Evolutionary conservation across 2,113 vertebrate species (phyloP).

Genomic region (Lycaon pictus): DNA sequence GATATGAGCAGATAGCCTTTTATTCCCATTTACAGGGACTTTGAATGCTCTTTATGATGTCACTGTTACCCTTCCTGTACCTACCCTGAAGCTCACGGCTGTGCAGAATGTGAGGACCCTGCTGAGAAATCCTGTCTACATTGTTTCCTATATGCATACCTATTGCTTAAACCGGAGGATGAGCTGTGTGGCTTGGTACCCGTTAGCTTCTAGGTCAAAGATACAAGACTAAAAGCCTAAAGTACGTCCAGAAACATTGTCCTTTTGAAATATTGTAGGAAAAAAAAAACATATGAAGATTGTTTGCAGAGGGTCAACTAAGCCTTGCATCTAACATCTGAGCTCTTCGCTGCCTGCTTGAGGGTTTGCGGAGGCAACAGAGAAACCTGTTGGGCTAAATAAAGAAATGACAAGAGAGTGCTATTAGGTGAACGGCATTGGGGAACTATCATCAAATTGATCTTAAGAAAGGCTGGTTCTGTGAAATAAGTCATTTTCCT

Average conservation of each 20-base stretch:
- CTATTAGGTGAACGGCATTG: not conserved
- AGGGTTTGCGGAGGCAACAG: not conserved
- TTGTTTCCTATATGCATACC: not conserved
- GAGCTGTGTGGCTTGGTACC: not conserved
- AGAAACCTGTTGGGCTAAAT: conserved; percentile 49
- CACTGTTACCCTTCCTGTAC: not conserved
- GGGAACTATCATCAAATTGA: not conserved
- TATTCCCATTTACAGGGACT: not conserved
- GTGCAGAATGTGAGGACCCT: conserved; percentile 40
- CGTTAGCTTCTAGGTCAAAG: conserved; percentile 48
- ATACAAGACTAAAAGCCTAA: not conserved
- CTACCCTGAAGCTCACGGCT: not conserved
- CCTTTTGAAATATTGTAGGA: conserved; percentile 7
- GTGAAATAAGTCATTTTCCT: conserved; percentile 61
- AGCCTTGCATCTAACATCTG: not conserved
- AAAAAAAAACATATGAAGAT: not conserved
- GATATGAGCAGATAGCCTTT: conserved; percentile 29
- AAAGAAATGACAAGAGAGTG: conserved; percentile 34
- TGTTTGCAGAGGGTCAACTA: not conserved
- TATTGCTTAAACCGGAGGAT: not conserved
- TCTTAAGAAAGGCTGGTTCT: conserved; percentile 12
- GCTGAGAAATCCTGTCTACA: not conserved
- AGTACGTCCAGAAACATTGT: not conserved
- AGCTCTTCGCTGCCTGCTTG: conserved; percentile 18
- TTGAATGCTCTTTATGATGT: conserved; percentile 7